Evolutionary conservation across 2,113 vertebrate genomes (phyloP), one percentile per base, ranked within the genome.

Genomic region (Rhombomys opimus): DNA sequence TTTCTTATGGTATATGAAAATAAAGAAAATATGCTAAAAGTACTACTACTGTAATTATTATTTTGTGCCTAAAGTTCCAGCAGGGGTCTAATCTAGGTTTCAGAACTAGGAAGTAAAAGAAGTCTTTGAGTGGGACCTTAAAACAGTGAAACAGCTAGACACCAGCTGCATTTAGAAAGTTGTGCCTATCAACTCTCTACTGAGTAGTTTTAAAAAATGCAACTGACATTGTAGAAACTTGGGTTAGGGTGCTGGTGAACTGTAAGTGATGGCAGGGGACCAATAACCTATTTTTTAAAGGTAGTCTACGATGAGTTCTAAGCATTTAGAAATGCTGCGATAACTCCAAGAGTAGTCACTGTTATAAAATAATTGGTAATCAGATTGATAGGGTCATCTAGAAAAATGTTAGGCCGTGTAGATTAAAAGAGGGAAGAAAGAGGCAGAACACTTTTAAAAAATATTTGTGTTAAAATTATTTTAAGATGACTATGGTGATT

Each of bases 71-170:
- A 92, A 20, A 97, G 57, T 90, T 95, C 54, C 68, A 93, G 52
- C 70, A 96, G 88, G 30, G 90, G 38, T 46, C 46, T 95, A 94
- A 81, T 95, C n/a, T 96, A 68, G 27, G 22, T 92, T 7, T 92
- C 32, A 92, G 89, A 96, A 93, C n/a, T 90, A 90, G 93, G 75
- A 97, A 96, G 87, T 95, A 81, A 98, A 89, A 96, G 84, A 95
- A 95, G 14, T 67, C 76, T 96, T 95, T 76, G 59, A 95, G 78
- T 27, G 11, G 41, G 57, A 50, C 67, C 50, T 92, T 89, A 88
- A 25, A 81, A 59, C 80, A 85, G 68, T 94, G 84, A 92, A 96
- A 93, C 75, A 91, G 77, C 54, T 95, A 63, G 50, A 46, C 35
- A 68, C 11, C 76, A 67, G 27, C 82, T 95, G 96, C 46, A 70